Conservation (phyloP, 2,888 invertebrate genomes). For the Gasteruption jaculator region DNA sequence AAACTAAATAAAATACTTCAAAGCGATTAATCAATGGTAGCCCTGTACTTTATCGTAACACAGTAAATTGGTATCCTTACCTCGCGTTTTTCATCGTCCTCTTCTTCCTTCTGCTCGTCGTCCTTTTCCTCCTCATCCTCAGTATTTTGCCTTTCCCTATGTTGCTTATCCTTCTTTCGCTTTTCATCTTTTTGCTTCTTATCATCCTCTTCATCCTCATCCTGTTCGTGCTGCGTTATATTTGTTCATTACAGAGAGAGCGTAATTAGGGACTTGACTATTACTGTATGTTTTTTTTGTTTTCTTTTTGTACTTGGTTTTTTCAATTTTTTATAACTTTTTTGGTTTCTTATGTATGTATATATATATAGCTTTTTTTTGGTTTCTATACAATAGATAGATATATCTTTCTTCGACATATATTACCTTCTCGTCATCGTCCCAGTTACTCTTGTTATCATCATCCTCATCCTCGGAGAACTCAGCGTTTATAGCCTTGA, state of each 20-base stretch:
- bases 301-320: too few relatives aligned
- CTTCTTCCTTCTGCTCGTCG: constrained; percentile 35
- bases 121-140: constrained; percentile 56
- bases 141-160: constrained; percentile 55
- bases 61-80: too few relatives aligned
- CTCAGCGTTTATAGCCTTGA: constrained; percentile 48
- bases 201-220: constrained; percentile 40
- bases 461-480: constrained; percentile 48
- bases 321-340: too few relatives aligned
- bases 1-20: too few relatives aligned
- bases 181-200: constrained; percentile 43
- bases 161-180: constrained; percentile 50
- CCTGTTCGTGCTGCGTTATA: constrained; percentile 35
- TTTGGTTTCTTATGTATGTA: too few relatives aligned
- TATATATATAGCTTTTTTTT: too few relatives aligned
- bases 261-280: too few relatives aligned
- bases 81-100: constrained; percentile 35
- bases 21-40: too few relatives aligned
- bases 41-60: too few relatives aligned
- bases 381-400: too few relatives aligned
- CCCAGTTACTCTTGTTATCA: constrained; percentile 44
- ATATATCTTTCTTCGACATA: not conserved
- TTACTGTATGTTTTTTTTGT: too few relatives aligned
- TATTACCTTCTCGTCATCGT: constrained; percentile 46
- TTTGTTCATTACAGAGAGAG: too few relatives aligned